Conservation (phyloP, 2,113 vertebrate genomes). For the Osmerus eperlanus region DNA sequence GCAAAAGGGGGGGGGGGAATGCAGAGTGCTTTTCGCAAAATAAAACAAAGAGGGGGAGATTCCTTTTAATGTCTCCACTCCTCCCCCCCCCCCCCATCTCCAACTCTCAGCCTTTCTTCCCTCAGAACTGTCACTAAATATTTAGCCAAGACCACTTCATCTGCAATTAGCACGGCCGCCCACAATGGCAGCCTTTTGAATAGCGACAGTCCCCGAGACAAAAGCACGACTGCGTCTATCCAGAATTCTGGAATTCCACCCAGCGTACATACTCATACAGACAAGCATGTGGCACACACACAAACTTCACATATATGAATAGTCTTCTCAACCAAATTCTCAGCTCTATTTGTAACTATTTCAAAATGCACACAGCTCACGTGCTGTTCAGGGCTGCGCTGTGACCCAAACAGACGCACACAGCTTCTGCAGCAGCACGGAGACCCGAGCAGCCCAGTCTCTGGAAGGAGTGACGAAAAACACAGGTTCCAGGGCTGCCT, state of each 20-base stretch:
- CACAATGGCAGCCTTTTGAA: constrained; percentile 62
- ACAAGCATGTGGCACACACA: neutral
- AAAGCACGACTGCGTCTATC: constrained; percentile 26
- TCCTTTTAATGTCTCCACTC: constrained; percentile 10
- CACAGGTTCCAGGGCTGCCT: constrained; percentile 22
- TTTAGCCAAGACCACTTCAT: constrained; percentile 69
- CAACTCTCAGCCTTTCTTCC: constrained; percentile 34
- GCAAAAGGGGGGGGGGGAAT: constrained; percentile 38
- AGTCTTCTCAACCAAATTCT: constrained; percentile 6
- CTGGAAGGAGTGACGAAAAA: constrained; percentile 13
- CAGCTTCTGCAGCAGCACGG: neutral
- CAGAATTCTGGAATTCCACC: constrained; percentile 18
- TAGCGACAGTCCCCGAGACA: constrained; percentile 39
- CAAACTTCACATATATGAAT: constrained; percentile 1
- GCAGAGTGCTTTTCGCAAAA: constrained; percentile 51
- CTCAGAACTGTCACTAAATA: constrained; percentile 73
- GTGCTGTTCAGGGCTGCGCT: neutral
- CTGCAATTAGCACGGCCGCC: constrained; percentile 68
- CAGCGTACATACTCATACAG: neutral
- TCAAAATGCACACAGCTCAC: neutral
- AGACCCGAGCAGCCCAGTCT: neutral
- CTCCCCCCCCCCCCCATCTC: constrained; percentile 36
- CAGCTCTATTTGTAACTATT: neutral
- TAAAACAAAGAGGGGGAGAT: constrained; percentile 36
- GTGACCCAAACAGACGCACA: neutral